A percentile compares a stretch with the other conserved stretches of the same genome.
These are phyloP conservation scores for Seison nebaliae DNA, from an alignment of 1,140 invertebrate genomes.

Conservation along the genomic window DNA sequence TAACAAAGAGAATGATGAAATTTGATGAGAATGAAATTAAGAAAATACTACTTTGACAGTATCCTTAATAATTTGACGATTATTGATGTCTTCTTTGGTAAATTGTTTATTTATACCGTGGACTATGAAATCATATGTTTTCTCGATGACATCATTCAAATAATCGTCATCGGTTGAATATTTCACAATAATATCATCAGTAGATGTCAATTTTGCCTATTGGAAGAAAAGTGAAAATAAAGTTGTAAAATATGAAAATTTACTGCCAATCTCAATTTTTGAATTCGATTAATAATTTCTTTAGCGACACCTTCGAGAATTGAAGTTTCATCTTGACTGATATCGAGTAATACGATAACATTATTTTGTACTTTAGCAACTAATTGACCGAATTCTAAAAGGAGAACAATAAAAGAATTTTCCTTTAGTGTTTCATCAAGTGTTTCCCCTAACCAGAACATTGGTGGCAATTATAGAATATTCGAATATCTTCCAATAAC, in stretches of 20 bases:
- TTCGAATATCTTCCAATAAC: conserved; percentile 5
- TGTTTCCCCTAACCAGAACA: not conserved
- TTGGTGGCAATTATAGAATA: conserved; percentile 1
- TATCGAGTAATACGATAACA: conserved; percentile 31
- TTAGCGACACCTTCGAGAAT: conserved; percentile 47
- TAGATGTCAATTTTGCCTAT: conserved; percentile 55
- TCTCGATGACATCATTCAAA: too few species aligned
- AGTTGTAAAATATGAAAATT: conserved; percentile 2
- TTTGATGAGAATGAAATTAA: too few species aligned
- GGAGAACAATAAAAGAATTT: not conserved
- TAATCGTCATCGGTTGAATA: conserved; percentile 38
- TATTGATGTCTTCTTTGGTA: too few species aligned
- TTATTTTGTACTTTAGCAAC: conserved; percentile 45
- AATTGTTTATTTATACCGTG: too few species aligned
- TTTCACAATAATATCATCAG: conserved; percentile 59
- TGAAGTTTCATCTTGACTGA: conserved; percentile 50
- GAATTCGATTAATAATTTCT: conserved; percentile 80
- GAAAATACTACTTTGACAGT: too few species aligned
- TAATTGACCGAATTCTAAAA: conserved; percentile 32
- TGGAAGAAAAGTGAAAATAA: conserved; percentile 7
- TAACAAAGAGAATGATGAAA: too few species aligned
- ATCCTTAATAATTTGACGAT: too few species aligned
- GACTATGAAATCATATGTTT: too few species aligned
- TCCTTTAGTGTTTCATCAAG: not conserved
- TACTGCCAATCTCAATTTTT: conserved; percentile 73